Evolutionary conservation across 2,113 vertebrate species (phyloP).

Genomic region (Copsychus sechellarum): DNA sequence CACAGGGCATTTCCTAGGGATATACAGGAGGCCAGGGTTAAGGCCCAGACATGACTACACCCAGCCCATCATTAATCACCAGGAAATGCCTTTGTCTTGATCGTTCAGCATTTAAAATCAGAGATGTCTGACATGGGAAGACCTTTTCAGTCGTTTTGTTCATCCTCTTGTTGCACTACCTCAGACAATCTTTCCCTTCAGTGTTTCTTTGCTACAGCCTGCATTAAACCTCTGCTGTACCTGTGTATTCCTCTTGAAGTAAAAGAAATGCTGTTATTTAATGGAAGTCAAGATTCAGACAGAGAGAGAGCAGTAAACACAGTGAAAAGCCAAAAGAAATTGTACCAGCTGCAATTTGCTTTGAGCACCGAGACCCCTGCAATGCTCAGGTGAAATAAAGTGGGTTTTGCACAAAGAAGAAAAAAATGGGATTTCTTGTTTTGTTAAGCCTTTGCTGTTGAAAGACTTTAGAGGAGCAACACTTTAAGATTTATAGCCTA

Average conservation of each 20-base stretch:
- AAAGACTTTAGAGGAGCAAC: not conserved
- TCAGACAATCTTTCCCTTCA: not conserved
- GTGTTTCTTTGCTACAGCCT: not conserved
- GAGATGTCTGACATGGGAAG: conserved; percentile 27
- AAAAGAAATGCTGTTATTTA: not conserved
- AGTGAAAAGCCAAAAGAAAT: not conserved
- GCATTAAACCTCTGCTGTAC: not conserved
- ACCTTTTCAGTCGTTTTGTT: not conserved
- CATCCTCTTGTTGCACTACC: not conserved
- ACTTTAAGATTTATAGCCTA: not conserved
- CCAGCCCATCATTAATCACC: conserved; percentile 68
- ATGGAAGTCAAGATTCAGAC: not conserved
- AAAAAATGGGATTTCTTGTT: not conserved
- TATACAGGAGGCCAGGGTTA: conserved; percentile 60
- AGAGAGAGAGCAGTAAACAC: not conserved
- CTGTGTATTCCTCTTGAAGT: not conserved
- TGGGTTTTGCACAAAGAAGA: not conserved
- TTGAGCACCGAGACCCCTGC: not conserved
- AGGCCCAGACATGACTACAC: conserved; percentile 66
- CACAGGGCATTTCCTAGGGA: conserved; percentile 67
- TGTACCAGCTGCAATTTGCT: not conserved
- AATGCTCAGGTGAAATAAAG: not conserved
- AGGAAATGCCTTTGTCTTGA: conserved; percentile 67
- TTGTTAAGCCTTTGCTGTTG: not conserved
- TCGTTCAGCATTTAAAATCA: conserved; percentile 44